phyloP scores from a whole-genome alignment of 30 jellyfish, hydroid and myxozoan species.

The Chironex yamaguchii region DNA sequence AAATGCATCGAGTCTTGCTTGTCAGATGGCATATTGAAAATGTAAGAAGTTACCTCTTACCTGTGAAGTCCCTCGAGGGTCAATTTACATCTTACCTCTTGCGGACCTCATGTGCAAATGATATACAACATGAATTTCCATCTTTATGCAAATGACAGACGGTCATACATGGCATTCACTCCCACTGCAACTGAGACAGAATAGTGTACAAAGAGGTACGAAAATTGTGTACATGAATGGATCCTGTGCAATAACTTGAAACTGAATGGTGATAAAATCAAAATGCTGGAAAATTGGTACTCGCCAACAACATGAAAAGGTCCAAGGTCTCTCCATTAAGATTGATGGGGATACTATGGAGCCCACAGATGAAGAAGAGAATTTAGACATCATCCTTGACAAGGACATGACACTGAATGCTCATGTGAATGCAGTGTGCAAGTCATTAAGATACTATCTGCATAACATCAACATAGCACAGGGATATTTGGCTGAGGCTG shows the following conservation, averaged over 20 bases:
- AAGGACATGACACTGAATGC: conserved; percentile 46
- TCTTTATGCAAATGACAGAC: conserved; percentile 55
- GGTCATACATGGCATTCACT: conserved; percentile 41
- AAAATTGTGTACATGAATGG: conserved; percentile 51
- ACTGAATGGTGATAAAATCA: conserved; percentile 51
- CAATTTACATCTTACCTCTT: conserved; percentile 43
- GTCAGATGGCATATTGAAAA: conserved; percentile 41
- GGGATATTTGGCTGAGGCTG: conserved; percentile 27
- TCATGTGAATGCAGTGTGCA: conserved; percentile 35
- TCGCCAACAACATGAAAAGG: conserved; percentile 70
- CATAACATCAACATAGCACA: conserved; percentile 25
- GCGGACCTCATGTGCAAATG: conserved; percentile 52
- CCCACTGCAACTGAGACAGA: conserved; percentile 70
- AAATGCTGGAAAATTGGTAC: conserved; percentile 57
- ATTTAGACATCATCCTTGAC: conserved; percentile 45
- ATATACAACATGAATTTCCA: conserved; percentile 59
- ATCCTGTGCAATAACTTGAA: conserved; percentile 57
- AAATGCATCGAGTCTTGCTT: conserved; percentile 39
- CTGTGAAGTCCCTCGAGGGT: conserved; percentile 53
- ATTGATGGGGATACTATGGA: conserved; percentile 50
- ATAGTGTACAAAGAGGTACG: conserved; percentile 37
- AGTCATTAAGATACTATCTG: conserved; percentile 11
- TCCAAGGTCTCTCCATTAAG: conserved; percentile 65
- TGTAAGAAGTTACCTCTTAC: conserved; percentile 54
- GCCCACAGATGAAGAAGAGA: conserved; percentile 63